Base-by-base conservation (phyloP, 1,140 invertebrate species). In the Dendroctonus ponderosae region DNA sequence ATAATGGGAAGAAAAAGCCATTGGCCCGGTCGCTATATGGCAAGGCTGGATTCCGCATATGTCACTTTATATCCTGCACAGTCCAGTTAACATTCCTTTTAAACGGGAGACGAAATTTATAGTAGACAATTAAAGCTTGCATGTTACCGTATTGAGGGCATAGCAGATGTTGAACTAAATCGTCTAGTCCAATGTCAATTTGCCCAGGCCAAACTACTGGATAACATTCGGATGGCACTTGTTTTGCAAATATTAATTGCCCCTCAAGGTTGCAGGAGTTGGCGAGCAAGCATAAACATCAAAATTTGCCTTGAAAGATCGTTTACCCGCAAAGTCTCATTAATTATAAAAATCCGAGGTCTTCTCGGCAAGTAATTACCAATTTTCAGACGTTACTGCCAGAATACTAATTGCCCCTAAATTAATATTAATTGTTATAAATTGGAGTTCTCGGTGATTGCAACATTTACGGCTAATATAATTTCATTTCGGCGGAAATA, bases 121-220 rank as follows among this genome's bases (percentile, higher is more conserved):
- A 66, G 66, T 56, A 9, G 49, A 58, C 69, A 70, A 70, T 70
- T 70, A 70, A 68, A 68, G 49, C 62, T 44, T 50, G 38, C n/a
- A 39, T 41, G 59, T 51, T 40, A 41, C 9, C 51, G 38, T 26
- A 8, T 38, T 26, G 52, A 26, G 52, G 39, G 26, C 7, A 40
- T 54, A 54, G 15, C 52, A 54, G 39, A 54, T 54, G 52, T 38
- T 54, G 37, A 54, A 54, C 39, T 4, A 54, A 54, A 54, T 26
- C 26, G 26, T 26, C 26, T 26, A 26, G 26, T 26, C 26, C 26
- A 26, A 26, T 26, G 26, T 26, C 26, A 26, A 26, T 26, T 26
- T 26, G 26, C 26, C 26, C 1, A 26, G 1, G 26, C 26, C 26
- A 26, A 26, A 26, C 26, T 26, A 26, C 26, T 26, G 26, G 26